Evolutionary conservation across 1,140 invertebrate species (phyloP).

Genomic region (Hydropsyche tenuis): DNA sequence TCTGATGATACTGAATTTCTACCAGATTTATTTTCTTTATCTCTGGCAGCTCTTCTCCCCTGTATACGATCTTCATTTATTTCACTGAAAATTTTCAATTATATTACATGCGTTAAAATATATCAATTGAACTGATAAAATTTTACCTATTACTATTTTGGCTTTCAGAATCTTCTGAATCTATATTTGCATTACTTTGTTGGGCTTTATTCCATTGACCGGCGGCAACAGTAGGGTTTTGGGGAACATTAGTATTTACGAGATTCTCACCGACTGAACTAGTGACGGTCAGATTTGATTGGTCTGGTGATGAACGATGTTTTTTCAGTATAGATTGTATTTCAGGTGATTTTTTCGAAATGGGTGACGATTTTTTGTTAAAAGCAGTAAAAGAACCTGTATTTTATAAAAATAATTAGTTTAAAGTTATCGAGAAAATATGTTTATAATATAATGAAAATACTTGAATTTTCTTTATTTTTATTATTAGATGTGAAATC

Average conservation of each 20-base stretch:
- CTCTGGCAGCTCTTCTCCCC: constrained; percentile 68
- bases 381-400: constrained; percentile 31
- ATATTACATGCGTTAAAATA: background rate
- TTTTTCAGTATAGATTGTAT: constrained; percentile 66
- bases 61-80: constrained; percentile 71
- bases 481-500: constrained; percentile 39
- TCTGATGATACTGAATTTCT: constrained; percentile 57
- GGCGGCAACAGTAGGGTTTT: constrained; percentile 7
- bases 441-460: background rate
- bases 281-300: constrained; percentile 53
- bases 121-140: background rate
- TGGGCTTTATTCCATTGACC: constrained; percentile 39
- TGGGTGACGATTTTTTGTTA: constrained; percentile 43
- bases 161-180: constrained; percentile 62
- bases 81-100: constrained; percentile 59
- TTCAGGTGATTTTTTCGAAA: constrained; percentile 58
- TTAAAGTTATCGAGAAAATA: background rate
- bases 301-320: constrained; percentile 63
- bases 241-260: constrained; percentile 32
- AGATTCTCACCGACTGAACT: constrained; percentile 4
- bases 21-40: constrained; percentile 56
- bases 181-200: constrained; percentile 53
- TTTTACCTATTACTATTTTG: constrained; percentile 60
- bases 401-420: background rate
- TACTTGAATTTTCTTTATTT: constrained; percentile 40